Conservation (phyloP, 2,797 vertebrate species). For the Xenentodon cancila region DNA sequence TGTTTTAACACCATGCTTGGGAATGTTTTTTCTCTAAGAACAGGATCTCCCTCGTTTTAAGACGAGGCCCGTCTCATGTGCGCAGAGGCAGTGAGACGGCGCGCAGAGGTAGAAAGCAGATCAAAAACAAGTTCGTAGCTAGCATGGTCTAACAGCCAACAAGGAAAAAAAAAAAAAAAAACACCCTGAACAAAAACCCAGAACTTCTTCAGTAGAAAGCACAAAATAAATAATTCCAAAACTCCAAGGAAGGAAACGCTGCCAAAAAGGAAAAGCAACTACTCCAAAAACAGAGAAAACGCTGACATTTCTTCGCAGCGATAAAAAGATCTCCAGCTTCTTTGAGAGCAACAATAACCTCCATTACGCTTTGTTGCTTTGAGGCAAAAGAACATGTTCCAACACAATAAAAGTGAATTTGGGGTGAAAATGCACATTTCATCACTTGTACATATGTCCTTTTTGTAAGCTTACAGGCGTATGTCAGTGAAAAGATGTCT, state of each 20-base stretch:
- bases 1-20: not conserved
- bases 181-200: constrained; percentile 6
- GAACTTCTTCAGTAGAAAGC: constrained; percentile 36
- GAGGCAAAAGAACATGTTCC: constrained; percentile 9
- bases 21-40: constrained; percentile 3
- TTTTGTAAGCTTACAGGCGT: no score
- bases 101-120: constrained; percentile 20
- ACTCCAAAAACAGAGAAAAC: constrained; percentile 27
- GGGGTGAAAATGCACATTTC: no score
- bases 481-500: no score
- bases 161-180: constrained; percentile 1
- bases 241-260: constrained; percentile 36
- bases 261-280: constrained; percentile 28
- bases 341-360: constrained; percentile 33
- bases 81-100: constrained; percentile 2
- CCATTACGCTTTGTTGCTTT: constrained; percentile 22
- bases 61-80: not conserved
- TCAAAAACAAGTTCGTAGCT: constrained; percentile 36
- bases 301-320: constrained; percentile 17
- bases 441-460: no score
- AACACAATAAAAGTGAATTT: no score
- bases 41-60: constrained; percentile 1
- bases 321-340: constrained; percentile 33
- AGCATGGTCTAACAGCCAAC: constrained; percentile 22
- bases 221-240: constrained; percentile 22